phyloP scores from a whole-genome alignment of 23 tunicate species.

The Halocynthia aurantium region DNA sequence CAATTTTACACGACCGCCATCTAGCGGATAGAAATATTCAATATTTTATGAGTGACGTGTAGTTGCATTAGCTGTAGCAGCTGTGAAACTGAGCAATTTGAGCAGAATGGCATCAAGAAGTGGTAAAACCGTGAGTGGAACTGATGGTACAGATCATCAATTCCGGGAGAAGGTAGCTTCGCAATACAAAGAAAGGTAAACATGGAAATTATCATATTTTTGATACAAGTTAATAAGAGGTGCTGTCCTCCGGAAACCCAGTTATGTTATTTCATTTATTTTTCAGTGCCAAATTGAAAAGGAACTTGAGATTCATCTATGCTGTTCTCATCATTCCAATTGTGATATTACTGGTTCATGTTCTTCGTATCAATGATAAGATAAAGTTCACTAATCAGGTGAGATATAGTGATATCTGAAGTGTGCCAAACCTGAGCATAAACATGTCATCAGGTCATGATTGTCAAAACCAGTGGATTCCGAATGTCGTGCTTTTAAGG shows the following conservation, averaged over 20 bases:
- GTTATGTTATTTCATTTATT: background rate
- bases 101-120: slow-evolving; percentile 6
- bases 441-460: too few relatives aligned
- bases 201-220: background rate
- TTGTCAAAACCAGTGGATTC: too few relatives aligned
- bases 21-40: too few relatives aligned
- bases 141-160: slow-evolving; percentile 24
- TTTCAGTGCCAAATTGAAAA: slow-evolving; percentile 29
- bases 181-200: slow-evolving; percentile 16
- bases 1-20: too few relatives aligned
- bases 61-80: background rate
- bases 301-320: slow-evolving; percentile 5
- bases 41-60: too few relatives aligned
- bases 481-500: too few relatives aligned
- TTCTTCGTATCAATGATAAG: slow-evolving; percentile 7
- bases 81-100: background rate
- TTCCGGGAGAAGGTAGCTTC: slow-evolving; percentile 23
- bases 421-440: too few relatives aligned
- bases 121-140: slow-evolving; percentile 23
- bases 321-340: background rate
- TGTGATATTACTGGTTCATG: background rate
- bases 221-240: background rate
- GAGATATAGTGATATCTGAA: background rate
- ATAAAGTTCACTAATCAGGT: slow-evolving; percentile 22
- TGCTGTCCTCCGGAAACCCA: background rate